Evolutionary conservation across 2,113 vertebrate species (phyloP).

Genomic region (Columba janthina): DNA sequence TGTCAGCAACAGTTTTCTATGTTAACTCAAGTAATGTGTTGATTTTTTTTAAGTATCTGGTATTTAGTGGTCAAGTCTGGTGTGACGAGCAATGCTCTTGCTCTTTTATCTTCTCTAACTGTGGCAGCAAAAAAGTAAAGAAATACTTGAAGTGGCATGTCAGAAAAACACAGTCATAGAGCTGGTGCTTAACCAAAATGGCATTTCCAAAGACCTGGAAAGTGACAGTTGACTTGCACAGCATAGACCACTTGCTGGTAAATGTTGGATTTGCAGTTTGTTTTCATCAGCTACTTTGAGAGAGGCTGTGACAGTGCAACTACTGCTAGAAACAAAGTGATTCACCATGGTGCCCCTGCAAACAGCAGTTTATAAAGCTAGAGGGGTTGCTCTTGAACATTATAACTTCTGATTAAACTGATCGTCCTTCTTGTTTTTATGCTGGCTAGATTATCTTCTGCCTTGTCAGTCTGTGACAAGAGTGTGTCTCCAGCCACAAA

Average conservation of each 20-base stretch:
- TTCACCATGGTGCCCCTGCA: not conserved
- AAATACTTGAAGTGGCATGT: not conserved
- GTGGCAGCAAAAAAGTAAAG: not conserved
- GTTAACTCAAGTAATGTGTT: not conserved
- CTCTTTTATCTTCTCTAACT: not conserved
- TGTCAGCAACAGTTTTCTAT: not conserved
- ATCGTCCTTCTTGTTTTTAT: not conserved
- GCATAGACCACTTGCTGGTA: not conserved
- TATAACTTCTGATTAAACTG: not conserved
- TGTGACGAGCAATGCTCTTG: not conserved
- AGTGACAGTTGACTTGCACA: not conserved
- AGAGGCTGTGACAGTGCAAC: not conserved
- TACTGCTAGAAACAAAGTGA: not conserved
- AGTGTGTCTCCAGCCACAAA: not conserved
- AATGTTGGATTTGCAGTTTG: not conserved
- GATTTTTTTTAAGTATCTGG: not conserved
- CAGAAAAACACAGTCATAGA: not conserved
- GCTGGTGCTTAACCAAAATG: not conserved
- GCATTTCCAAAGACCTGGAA: not conserved
- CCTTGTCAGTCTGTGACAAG: not conserved
- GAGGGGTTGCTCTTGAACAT: not conserved
- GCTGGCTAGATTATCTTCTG: not conserved
- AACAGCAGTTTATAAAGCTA: not conserved
- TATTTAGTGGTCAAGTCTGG: rapidly evolving
- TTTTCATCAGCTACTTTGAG: not conserved